Evolutionary conservation across 2,888 invertebrate species (phyloP).

Genomic region (Scotopteryx bipunctaria): DNA sequence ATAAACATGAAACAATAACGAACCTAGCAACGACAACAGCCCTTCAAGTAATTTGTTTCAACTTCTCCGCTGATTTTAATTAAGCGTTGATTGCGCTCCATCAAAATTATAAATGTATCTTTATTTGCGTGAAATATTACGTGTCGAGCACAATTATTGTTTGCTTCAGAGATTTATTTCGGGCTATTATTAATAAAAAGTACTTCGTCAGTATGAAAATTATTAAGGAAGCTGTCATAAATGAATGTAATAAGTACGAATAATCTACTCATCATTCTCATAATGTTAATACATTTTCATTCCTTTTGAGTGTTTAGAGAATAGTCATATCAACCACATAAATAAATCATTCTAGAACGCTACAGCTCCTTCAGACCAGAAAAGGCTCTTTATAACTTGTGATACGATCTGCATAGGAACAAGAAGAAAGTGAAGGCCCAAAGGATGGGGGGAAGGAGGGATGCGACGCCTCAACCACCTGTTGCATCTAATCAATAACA

Average conservation of each 20-base stretch:
- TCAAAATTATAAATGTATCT: constrained; percentile 40
- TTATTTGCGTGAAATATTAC: constrained; percentile 48
- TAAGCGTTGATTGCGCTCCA: constrained; percentile 47
- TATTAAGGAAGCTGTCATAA: constrained; percentile 17
- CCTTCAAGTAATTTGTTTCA: constrained; percentile 45
- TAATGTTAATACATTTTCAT: too few relatives aligned
- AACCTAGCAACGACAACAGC: constrained; percentile 37
- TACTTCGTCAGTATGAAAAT: constrained; percentile 23
- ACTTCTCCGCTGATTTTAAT: constrained; percentile 56
- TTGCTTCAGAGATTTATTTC: constrained; percentile 43
- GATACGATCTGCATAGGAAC: constrained; percentile 32
- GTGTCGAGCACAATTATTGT: constrained; percentile 45
- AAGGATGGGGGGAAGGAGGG: constrained; percentile 63
- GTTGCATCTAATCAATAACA: constrained; percentile 79
- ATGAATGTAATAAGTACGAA: background rate
- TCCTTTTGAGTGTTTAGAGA: too few relatives aligned
- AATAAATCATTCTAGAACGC: too few relatives aligned
- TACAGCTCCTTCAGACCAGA: too few relatives aligned
- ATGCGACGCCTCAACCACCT: constrained; percentile 73
- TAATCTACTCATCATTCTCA: background rate
- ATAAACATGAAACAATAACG: constrained; percentile 32
- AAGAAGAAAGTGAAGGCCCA: constrained; percentile 65
- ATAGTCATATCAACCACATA: too few relatives aligned
- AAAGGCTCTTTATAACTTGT: constrained; percentile 18
- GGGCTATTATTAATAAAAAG: constrained; percentile 32